Evolutionary conservation across 2,888 invertebrate species (phyloP).

Genomic region (Agrochola lota): DNA sequence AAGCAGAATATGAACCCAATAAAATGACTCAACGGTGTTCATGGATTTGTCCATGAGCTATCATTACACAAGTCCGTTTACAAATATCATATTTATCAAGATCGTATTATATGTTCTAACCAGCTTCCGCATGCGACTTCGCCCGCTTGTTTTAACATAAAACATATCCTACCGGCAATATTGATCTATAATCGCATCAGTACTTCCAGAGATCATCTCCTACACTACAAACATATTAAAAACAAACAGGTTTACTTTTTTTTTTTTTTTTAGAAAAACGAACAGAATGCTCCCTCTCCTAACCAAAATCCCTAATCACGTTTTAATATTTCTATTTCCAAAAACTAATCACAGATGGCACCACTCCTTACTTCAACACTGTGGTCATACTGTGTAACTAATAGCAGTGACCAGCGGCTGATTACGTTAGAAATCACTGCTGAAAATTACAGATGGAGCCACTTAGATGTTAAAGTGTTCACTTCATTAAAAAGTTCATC

Average conservation of each 20-base stretch:
- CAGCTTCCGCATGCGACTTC: too few relatives aligned
- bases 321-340: neutral
- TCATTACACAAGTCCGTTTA: neutral
- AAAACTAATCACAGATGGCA: slow-evolving; percentile 29
- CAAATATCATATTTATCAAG: neutral
- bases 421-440: neutral
- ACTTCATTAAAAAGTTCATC: too few relatives aligned
- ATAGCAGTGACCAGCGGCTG: neutral
- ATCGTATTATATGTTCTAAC: neutral
- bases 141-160: neutral
- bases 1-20: neutral
- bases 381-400: neutral
- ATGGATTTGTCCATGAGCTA: neutral
- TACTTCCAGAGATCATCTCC: neutral
- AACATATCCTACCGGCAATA: too few relatives aligned
- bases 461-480: neutral
- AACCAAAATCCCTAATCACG: neutral
- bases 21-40: neutral
- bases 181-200: neutral
- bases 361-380: neutral
- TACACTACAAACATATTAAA: neutral
- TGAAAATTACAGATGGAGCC: slow-evolving; percentile 43
- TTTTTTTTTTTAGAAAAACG: too few relatives aligned
- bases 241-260: too few relatives aligned
- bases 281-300: too few relatives aligned